phyloP scores from a whole-genome alignment of 2,113 vertebrate species.

The Podarcis cretensis region DNA sequence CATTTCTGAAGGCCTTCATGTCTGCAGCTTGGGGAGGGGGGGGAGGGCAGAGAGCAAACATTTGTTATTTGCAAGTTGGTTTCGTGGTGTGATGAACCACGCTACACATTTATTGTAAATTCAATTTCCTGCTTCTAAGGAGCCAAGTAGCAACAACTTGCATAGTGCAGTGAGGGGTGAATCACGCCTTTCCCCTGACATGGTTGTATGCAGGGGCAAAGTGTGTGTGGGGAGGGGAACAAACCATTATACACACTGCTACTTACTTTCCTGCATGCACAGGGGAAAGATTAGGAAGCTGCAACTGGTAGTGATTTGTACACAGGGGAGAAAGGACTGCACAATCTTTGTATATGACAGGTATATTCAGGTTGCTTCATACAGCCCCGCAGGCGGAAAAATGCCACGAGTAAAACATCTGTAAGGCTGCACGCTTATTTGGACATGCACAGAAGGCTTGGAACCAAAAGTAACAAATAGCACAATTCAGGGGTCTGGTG shows the following conservation, averaged over 20 bases:
- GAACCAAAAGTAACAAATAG: not conserved
- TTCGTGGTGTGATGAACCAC: not conserved
- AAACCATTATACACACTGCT: not conserved
- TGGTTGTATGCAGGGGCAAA: not conserved
- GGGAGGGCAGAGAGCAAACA: not conserved
- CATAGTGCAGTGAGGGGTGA: conserved; percentile 46
- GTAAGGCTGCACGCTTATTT: not conserved
- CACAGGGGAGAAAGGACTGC: not conserved
- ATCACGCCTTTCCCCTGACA: not conserved
- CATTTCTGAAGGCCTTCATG: conserved; percentile 29
- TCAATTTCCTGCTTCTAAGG: not conserved
- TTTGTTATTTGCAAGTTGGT: not conserved
- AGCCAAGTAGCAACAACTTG: conserved; percentile 35
- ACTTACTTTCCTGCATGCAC: not conserved
- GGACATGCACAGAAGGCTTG: not conserved
- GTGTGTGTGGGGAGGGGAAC: no score
- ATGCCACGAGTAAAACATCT: not conserved
- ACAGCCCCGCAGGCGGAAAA: not conserved
- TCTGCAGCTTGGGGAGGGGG: conserved; percentile 11
- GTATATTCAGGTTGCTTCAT: not conserved
- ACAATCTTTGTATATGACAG: not conserved
- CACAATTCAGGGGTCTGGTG: not conserved
- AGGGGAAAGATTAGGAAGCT: not conserved
- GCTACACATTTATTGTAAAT: not conserved
- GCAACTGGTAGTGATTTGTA: not conserved